phyloP scores from a whole-genome alignment of 2,797 vertebrate genomes.

The Tauraco hartlaubi region DNA sequence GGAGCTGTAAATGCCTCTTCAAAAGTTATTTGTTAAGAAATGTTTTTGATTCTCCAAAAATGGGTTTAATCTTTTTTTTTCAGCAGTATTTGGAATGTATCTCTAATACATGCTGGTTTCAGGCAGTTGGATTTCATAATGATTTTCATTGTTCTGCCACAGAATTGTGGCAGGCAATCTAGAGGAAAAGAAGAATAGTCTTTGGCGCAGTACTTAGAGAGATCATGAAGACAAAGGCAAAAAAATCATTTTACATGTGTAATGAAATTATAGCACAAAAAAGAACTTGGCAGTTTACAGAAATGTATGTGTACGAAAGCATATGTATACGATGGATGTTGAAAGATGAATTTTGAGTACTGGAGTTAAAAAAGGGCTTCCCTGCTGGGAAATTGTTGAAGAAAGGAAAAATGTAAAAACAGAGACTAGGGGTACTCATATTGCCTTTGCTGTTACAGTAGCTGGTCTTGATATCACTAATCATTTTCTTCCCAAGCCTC shows the following conservation, averaged over 20 bases:
- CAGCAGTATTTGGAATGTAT: neutral
- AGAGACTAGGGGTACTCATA: neutral
- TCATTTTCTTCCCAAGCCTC: neutral
- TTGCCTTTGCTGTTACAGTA: slow-evolving; percentile 6
- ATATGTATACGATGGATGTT: neutral
- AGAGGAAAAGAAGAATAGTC: slow-evolving; percentile 14
- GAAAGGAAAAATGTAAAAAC: neutral
- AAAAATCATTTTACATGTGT: neutral
- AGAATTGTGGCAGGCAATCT: neutral
- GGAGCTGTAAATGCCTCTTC: neutral
- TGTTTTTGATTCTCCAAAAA: neutral
- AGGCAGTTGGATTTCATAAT: neutral
- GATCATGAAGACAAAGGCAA: slow-evolving; percentile 25
- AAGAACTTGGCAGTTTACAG: slow-evolving; percentile 11
- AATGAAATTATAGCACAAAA: slow-evolving; percentile 24
- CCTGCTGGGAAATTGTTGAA: neutral
- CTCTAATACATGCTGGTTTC: neutral
- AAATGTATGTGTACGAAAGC: neutral
- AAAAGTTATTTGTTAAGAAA: neutral
- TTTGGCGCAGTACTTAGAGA: neutral
- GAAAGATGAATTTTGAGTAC: neutral
- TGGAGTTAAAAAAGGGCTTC: neutral
- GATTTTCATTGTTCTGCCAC: neutral
- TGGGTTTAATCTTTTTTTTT: neutral
- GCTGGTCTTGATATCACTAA: neutral